Percentiles rank a stretch among this genome's conserved stretches.
These are phyloP conservation scores for Brachyptera putata DNA, from an alignment of 2,888 invertebrate species.

Conservation along the genomic window DNA sequence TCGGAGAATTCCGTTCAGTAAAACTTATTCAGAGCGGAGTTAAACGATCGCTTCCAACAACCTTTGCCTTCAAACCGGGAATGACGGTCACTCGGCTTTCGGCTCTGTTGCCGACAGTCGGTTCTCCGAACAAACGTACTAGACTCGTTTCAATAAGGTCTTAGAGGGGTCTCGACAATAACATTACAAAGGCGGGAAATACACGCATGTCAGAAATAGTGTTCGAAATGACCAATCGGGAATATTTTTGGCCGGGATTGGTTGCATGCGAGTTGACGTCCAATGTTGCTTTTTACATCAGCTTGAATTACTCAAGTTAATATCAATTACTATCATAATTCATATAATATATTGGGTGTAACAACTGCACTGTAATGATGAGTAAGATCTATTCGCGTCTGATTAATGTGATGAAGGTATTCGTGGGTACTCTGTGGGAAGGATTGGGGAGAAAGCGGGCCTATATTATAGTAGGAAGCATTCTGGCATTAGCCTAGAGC, in stretches of 20 bases:
- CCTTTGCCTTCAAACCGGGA: conserved; percentile 44
- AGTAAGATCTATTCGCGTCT: too few species aligned
- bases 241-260: conserved; percentile 6
- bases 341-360: too few species aligned
- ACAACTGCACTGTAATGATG: too few species aligned
- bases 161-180: conserved; percentile 41
- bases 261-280: too few species aligned
- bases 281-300: too few species aligned
- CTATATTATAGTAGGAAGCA: too few species aligned
- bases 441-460: too few species aligned
- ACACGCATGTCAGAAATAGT: conserved; percentile 44
- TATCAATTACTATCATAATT: too few species aligned
- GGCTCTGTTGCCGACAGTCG: conserved; percentile 36
- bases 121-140: conserved; percentile 37
- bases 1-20: conserved; percentile 28
- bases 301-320: too few species aligned
- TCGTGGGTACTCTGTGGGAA: too few species aligned
- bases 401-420: too few species aligned
- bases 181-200: conserved; percentile 44
- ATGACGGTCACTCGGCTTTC: conserved; percentile 44
- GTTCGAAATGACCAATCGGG: conserved; percentile 43
- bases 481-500: too few species aligned
- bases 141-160: conserved; percentile 36
- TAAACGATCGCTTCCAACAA: conserved; percentile 39
- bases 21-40: conserved; percentile 32